Base-by-base conservation (phyloP, 2,888 invertebrate genomes). In the Ypsolopha sequella region DNA sequence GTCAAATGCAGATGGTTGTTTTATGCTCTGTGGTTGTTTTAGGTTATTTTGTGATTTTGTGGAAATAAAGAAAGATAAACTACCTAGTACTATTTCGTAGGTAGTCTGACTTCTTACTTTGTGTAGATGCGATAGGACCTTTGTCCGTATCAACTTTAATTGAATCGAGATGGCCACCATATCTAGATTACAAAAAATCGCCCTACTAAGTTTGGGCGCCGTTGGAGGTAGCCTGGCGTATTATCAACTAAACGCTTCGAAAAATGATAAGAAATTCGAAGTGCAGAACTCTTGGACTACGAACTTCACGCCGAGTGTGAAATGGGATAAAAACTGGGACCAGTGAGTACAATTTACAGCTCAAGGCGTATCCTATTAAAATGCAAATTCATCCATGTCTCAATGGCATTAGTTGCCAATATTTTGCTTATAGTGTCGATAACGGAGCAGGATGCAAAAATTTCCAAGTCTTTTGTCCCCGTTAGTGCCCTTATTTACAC, bases 291-390 rank as follows among this genome's bases (percentile, higher is more conserved):
- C 93, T 0, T 93, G 92, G 92, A 93, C 93, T 0, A 91, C 91
- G 6, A 90, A 90, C 73, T 89, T 86, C 58, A 80, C 80, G 0
- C 91, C 93, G 0, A 87, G 89, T 52, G 85, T 91, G 0, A 89
- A 91, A 66, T 97, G 97, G 97, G 93, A 96, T 62, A 85, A 81
- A 51, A 95, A 97, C 78, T 97, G 97, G 97, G 97, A 97, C 74
- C 92, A 90, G 93, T 93, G 87, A 89, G 89, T 82, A 54, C 10
- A n/a, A n/a, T 13, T 41, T 41, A n/a, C 7, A 41, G 11, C n/a
- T 41, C 1, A 10, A 13, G 11, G 13, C n/a, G n/a, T n/a, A n/a
- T n/a, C n/a, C n/a, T n/a, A n/a, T n/a, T n/a, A 41, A 41, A 41
- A 9, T 7, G 39, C 10, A 1, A 6, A 11, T 39, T 6, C 39